Percentiles rank a stretch among this genome's conserved stretches.
These are phyloP conservation scores for Agrilus biguttatus DNA, from an alignment of 2,888 invertebrate species.

Conservation along the genomic window DNA sequence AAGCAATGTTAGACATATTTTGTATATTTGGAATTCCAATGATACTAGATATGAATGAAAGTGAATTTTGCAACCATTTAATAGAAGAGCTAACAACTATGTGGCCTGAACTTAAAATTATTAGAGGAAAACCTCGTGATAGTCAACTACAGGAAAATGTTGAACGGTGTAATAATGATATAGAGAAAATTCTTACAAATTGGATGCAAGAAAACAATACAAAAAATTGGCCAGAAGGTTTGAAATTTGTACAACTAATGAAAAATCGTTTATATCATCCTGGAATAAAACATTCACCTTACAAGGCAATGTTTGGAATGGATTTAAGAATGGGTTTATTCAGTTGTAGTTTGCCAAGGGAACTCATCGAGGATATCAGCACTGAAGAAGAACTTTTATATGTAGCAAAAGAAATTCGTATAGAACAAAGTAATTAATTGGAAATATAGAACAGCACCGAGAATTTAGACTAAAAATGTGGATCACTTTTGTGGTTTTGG, in stretches of 20 bases:
- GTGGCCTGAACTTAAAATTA: constrained; percentile 8
- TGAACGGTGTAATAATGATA: constrained; percentile 7
- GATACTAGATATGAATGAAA: constrained; percentile 6
- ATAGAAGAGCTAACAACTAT: constrained; percentile 3
- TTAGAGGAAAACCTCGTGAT: constrained; percentile 9
- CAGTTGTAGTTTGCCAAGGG: constrained; percentile 7
- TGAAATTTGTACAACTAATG: constrained; percentile 10
- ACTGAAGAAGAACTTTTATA: constrained; percentile 8
- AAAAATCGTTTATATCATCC: constrained; percentile 9
- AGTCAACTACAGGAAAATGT: constrained; percentile 6
- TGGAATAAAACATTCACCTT: constrained; percentile 9
- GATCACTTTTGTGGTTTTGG: too few relatives aligned
- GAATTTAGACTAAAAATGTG: too few relatives aligned
- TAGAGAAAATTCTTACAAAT: constrained; percentile 6
- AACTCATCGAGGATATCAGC: constrained; percentile 7
- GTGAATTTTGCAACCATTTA: constrained; percentile 3
- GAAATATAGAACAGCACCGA: too few relatives aligned
- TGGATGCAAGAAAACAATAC: constrained; percentile 8
- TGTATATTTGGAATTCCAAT: constrained; percentile 8
- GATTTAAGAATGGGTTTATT: constrained; percentile 8
- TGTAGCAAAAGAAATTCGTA: constrained; percentile 2
- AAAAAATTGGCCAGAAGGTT: constrained; percentile 8
- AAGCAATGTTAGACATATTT: constrained; percentile 6
- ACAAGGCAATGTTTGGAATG: constrained; percentile 8
- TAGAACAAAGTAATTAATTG: not conserved